These are phyloP conservation scores for Liposcelis brunnea DNA, from an alignment of 2,888 invertebrate genomes.

Conservation along the genomic window DNA sequence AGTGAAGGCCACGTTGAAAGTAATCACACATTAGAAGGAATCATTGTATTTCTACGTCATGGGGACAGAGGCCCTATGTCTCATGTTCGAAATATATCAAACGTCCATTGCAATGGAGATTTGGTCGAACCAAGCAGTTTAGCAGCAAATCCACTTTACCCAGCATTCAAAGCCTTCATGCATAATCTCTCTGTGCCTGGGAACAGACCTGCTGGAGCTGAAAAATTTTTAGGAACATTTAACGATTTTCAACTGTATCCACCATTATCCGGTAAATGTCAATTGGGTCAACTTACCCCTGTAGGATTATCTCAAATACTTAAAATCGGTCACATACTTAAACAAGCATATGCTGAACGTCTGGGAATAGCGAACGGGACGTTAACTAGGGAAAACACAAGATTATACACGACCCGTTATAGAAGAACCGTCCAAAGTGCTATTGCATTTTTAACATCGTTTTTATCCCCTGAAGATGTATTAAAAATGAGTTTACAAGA, in stretches of 20 bases:
- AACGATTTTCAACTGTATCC: conserved; percentile 70
- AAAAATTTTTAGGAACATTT: conserved; percentile 56
- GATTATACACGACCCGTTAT: conserved; percentile 67
- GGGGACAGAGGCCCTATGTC: conserved; percentile 80
- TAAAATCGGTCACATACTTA: conserved; percentile 52
- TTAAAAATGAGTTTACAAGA: conserved; percentile 46
- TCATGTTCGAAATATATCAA: conserved; percentile 59
- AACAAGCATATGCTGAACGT: conserved; percentile 30
- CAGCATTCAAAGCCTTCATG: conserved; percentile 32
- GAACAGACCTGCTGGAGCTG: not conserved
- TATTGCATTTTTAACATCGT: conserved; percentile 55
- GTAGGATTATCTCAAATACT: conserved; percentile 49
- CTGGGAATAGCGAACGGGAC: conserved; percentile 43
- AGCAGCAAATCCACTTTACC: conserved; percentile 15
- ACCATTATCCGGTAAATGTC: conserved; percentile 45
- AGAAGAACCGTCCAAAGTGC: conserved; percentile 83
- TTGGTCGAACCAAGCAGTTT: conserved; percentile 17
- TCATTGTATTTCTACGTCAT: conserved; percentile 63
- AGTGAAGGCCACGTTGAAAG: conserved; percentile 45
- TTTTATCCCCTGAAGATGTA: conserved; percentile 48
- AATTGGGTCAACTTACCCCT: conserved; percentile 68
- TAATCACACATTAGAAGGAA: conserved; percentile 48
- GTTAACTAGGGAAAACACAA: conserved; percentile 35
- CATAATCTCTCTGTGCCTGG: conserved; percentile 27
- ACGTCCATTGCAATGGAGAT: conserved; percentile 54